Evolutionary conservation across 1,140 invertebrate genomes (phyloP), one percentile per base, ranked within the genome.

Genomic region (Danaus melanippus): DNA sequence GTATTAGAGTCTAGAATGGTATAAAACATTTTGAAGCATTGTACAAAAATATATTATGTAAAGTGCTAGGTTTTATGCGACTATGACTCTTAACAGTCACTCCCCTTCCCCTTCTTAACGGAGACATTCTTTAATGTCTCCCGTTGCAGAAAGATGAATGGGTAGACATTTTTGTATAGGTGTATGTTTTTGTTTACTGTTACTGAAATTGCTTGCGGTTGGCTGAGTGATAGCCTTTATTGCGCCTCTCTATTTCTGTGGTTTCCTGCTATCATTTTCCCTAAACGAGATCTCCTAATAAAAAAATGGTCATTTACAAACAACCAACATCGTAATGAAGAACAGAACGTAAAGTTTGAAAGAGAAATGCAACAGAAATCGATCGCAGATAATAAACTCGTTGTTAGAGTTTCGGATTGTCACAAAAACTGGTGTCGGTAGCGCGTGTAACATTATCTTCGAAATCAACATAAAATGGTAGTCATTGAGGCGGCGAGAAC

Each of bases 51-150:
- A 42, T 57, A 50, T 50, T 17, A 46, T 12, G 5, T 48, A 59
- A 62, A 17, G 53, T 50, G 48, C 56, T 69, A 59, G 58, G 64
- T 72, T 71, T 70, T 67, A 76, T 57, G 56, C 69, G 65, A 79
- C 59, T 71, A 69, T 76, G 70, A 67, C 62, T 75, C 67, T 74
- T 71, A 71, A 58, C 42, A 12, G 57, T 59, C 40, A 56, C 60
- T 65, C 71, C 73, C 79, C 68, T 84, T 80, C 79, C 81, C 78
- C 79, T 82, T 65, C 67, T 79, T 76, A 74, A 80, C 72, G 63
- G 69, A 73, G 79, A 84, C 79, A 86, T 86, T 84, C 77, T 86
- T 83, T 79, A 83, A 84, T 78, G 81, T 84, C 79, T 77, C 74
- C 66, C 71, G 72, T 78, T 83, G 73, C 69, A 79, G 79, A 84